These are phyloP conservation scores for Cichlasoma orientale DNA, from an alignment of 2,797 vertebrate genomes.

Conservation along the genomic window DNA sequence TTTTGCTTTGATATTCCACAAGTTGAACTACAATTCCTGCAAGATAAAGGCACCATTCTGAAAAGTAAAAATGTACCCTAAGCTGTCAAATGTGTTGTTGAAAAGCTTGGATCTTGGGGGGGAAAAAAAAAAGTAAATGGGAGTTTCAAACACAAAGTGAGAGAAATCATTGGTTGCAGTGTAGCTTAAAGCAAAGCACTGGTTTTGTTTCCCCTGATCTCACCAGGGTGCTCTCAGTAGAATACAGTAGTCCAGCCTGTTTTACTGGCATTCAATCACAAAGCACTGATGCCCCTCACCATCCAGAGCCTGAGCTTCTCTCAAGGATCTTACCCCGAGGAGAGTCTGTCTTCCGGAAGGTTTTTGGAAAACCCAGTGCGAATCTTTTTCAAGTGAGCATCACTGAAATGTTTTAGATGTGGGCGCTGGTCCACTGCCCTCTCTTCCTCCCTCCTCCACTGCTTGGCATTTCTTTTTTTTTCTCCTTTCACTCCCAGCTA, in stretches of 20 bases:
- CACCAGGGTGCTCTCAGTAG: constrained; percentile 20
- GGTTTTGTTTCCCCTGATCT: constrained; percentile 25
- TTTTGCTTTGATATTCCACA: not conserved
- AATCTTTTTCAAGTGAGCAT: constrained; percentile 55
- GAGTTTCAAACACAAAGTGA: not conserved
- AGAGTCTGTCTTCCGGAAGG: constrained; percentile 30
- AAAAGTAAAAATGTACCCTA: not conserved
- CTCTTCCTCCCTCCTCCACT: not conserved
- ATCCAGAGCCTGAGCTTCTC: constrained; percentile 21
- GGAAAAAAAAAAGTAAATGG: not conserved
- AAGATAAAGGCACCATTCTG: not conserved
- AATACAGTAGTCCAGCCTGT: constrained; percentile 32
- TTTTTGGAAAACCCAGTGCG: constrained; percentile 40
- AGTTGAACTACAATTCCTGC: fast-evolving
- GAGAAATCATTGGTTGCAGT: not conserved
- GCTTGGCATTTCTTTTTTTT: constrained; percentile 27
- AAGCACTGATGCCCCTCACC: constrained; percentile 5
- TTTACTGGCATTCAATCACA: constrained; percentile 35
- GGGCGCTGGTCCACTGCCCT: constrained; percentile 1
- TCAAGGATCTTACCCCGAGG: constrained; percentile 29
- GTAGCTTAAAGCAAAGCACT: not conserved
- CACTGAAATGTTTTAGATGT: constrained; percentile 47
- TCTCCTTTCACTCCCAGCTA: constrained; percentile 42
- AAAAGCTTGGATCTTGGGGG: not conserved
- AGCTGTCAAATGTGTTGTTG: not conserved